Percentiles rank a stretch among this genome's conserved stretches.
phyloP scores from a whole-genome alignment of 1,140 invertebrate genomes.

The Atta colombica region DNA sequence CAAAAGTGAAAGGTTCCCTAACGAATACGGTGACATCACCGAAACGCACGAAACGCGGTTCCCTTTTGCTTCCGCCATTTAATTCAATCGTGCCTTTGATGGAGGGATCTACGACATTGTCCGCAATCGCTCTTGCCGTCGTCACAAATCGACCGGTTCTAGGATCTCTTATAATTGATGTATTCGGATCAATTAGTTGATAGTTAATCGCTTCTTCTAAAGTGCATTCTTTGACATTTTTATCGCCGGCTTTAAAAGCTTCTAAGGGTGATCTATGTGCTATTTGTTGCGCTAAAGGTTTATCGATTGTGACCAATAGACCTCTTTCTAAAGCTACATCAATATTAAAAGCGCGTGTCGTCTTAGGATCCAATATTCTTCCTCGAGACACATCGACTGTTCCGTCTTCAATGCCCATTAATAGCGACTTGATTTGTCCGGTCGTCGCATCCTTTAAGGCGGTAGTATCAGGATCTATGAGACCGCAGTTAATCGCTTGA shows the following conservation, averaged over 20 bases:
- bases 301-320: slow-evolving; percentile 91
- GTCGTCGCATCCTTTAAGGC: slow-evolving; percentile 92
- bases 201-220: slow-evolving; percentile 93
- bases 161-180: slow-evolving; percentile 93
- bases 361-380: slow-evolving; percentile 92
- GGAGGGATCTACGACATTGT: slow-evolving; percentile 90
- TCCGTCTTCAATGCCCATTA: slow-evolving; percentile 92
- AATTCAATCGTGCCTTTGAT: slow-evolving; percentile 90
- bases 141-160: slow-evolving; percentile 91
- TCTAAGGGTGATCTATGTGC: slow-evolving; percentile 75
- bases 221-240: slow-evolving; percentile 88
- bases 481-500: slow-evolving; percentile 90
- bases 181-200: slow-evolving; percentile 92
- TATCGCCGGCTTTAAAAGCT: slow-evolving; percentile 36
- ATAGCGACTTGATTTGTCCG: slow-evolving; percentile 91
- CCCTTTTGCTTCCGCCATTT: slow-evolving; percentile 87
- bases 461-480: slow-evolving; percentile 93
- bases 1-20: slow-evolving; percentile 91
- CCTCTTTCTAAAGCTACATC: slow-evolving; percentile 92
- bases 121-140: slow-evolving; percentile 90
- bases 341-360: slow-evolving; percentile 90
- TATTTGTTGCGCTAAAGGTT: slow-evolving; percentile 87
- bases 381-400: slow-evolving; percentile 92
- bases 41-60: slow-evolving; percentile 90
- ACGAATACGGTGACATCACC: slow-evolving; percentile 91